Conservation (phyloP, 1,140 invertebrate species). For the Drosophila gunungcola region DNA sequence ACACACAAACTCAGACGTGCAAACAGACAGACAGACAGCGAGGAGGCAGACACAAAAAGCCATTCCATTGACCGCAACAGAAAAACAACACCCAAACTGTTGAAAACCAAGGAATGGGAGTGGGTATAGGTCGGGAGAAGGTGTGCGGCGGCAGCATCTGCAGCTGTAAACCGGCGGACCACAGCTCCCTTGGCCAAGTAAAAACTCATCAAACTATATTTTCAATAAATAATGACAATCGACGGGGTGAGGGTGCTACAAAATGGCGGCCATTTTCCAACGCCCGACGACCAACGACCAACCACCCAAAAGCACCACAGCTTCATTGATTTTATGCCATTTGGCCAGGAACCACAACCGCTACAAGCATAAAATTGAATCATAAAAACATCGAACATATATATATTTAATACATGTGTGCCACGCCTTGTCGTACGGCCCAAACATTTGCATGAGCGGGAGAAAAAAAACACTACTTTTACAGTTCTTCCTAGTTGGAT, state of each 20-base stretch:
- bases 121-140: background rate
- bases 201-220: slow-evolving; percentile 83
- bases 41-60: slow-evolving; percentile 53
- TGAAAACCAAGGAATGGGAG: slow-evolving; percentile 3
- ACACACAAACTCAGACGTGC: slow-evolving; percentile 35
- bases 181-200: slow-evolving; percentile 48
- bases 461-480: slow-evolving; percentile 26
- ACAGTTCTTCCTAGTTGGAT: slow-evolving; percentile 2
- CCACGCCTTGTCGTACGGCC: slow-evolving; percentile 45
- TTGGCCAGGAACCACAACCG: slow-evolving; percentile 44
- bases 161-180: slow-evolving; percentile 15
- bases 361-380: slow-evolving; percentile 66
- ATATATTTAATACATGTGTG: slow-evolving; percentile 27
- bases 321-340: slow-evolving; percentile 79
- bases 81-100: slow-evolving; percentile 52
- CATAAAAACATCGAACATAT: slow-evolving; percentile 58
- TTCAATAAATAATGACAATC: slow-evolving; percentile 81
- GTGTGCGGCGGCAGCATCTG: slow-evolving; percentile 21
- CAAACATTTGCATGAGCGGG: slow-evolving; percentile 56
- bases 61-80: slow-evolving; percentile 66
- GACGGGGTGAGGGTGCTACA: slow-evolving; percentile 1
- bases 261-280: slow-evolving; percentile 52
- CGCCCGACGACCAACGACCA: slow-evolving; percentile 1
- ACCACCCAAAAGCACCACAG: slow-evolving; percentile 31
- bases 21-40: slow-evolving; percentile 27